These are phyloP conservation scores for Sinotaia quadrata DNA, from an alignment of 2,888 invertebrate species.

Conservation along the genomic window DNA sequence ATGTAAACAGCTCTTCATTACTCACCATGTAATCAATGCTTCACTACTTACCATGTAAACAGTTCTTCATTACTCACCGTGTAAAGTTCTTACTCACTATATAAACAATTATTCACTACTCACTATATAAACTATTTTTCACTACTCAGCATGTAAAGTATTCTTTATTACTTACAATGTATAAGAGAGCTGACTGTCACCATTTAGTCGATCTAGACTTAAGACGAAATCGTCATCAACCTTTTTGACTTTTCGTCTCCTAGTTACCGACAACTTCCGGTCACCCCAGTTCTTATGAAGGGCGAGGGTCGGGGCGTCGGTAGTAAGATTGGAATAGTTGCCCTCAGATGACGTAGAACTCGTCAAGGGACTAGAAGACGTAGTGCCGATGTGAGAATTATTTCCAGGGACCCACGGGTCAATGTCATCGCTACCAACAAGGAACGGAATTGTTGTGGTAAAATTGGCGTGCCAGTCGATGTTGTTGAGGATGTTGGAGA, in stretches of 20 bases:
- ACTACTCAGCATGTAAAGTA: too few species aligned
- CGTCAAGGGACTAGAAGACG: too few species aligned
- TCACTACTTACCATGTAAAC: not conserved
- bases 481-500: constrained; percentile 33
- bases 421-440: not conserved
- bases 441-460: constrained; percentile 20
- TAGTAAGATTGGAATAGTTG: too few species aligned
- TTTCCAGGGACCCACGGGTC: not conserved
- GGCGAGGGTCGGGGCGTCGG: not conserved
- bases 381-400: too few species aligned
- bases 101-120: too few species aligned
- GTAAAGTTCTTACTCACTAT: too few species aligned
- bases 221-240: constrained; percentile 2
- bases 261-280: not conserved
- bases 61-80: not conserved
- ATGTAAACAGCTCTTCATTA: not conserved
- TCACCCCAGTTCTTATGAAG: constrained; percentile 9
- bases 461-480: constrained; percentile 38
- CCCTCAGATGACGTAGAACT: too few species aligned
- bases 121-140: not conserved
- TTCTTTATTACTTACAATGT: constrained; percentile 1
- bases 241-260: not conserved
- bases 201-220: not conserved
- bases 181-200: constrained; percentile 1
- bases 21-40: too few species aligned